Evolutionary conservation across 2,797 vertebrate species (phyloP), one percentile per base, ranked within the genome.

Genomic region (Pristis pectinata): DNA sequence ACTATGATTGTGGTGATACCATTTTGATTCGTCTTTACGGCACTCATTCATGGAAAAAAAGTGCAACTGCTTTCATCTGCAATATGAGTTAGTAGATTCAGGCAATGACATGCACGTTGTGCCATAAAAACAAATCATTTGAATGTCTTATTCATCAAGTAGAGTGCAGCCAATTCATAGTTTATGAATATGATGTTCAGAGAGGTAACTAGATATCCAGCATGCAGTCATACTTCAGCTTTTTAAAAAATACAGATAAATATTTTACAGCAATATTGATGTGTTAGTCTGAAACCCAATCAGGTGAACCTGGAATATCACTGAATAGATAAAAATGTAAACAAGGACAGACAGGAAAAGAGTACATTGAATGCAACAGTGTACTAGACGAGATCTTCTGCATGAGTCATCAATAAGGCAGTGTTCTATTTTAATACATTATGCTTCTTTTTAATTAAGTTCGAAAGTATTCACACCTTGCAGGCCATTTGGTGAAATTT

Each of bases 261-360:
- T 53, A 74, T 94, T 44, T 74, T 53, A 30, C 41, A 93, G 6
- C 59, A 37, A 44, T 93, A 70, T 70, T n/a, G n/a, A 91, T 15
- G 27, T 64, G 27, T 44, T 49, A 49, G 67, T 3, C 44, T 94
- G 92, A 94, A 94, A 94, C 92, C 30, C 70, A 94, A 94, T 74
- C 24, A 74, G 27, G 76, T 94, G 59, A 91, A 37, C 19, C n/a
- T 67, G 19, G 19, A 91, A 41, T 17, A 67, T n/a, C 61, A 67
- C 37, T 87, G 83, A 91, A 91, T 91, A 37, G 61, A 8, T 91
- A 19, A 64, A 91, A 91, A 37, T n/a, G 27, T 91, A 91, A 91
- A 91, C 59, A 67, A 41, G 37, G 85, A 3, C 8, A 67, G 61
- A 19, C 59, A 67, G 87, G 37, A 91, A 67, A 41, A 67, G 59